A percentile compares a stretch with the other conserved stretches of the same genome.
These are phyloP conservation scores for Saguinus midas DNA, from an alignment of 2,113 vertebrate genomes.

Conservation along the genomic window DNA sequence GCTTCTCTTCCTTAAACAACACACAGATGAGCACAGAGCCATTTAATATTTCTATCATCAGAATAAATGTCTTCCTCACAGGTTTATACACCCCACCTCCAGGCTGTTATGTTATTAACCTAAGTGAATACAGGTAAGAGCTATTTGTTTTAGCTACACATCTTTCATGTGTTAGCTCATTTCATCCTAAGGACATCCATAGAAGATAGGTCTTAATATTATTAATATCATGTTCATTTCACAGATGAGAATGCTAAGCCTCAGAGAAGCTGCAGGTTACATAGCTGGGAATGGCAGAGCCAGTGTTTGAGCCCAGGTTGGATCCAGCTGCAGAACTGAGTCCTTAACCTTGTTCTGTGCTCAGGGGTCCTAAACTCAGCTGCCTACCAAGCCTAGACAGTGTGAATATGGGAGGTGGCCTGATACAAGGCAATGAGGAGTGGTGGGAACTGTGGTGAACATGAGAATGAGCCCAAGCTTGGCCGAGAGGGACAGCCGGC, in stretches of 20 bases:
- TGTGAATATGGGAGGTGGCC: accelerated
- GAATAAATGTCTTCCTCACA: neutral
- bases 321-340: neutral
- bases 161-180: neutral
- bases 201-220: too few species aligned
- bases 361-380: neutral
- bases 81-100: too few species aligned
- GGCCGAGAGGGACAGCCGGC: neutral
- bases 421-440: neutral
- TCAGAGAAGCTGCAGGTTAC: neutral
- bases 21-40: neutral
- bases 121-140: neutral
- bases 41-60: neutral
- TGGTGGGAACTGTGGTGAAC: neutral
- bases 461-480: neutral
- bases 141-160: neutral
- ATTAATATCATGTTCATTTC: neutral
- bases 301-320: neutral
- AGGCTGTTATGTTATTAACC: neutral
- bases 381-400: neutral
- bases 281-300: neutral
- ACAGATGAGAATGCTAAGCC: neutral
- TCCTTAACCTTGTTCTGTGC: neutral
- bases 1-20: neutral
- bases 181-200: neutral